Base-by-base conservation (phyloP, 2,113 vertebrate genomes). In the Cygnus buccinator region DNA sequence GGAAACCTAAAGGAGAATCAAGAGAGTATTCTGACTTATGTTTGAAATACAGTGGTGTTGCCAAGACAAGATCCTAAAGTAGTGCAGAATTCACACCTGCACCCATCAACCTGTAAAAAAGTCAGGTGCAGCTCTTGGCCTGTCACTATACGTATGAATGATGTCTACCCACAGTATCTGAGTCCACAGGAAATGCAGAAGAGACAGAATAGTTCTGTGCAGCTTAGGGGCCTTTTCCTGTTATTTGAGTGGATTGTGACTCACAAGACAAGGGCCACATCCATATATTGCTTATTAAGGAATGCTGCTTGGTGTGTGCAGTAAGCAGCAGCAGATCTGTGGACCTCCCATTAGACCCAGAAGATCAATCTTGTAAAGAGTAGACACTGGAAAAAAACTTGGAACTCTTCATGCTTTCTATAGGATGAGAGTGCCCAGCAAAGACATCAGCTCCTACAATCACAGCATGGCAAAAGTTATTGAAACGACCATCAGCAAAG, bases 1-100 rank as follows among this genome's bases (percentile, higher is more conserved):
- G 99, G 97, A 98, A 99, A 75, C 99, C 99, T 99, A 65, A 37
- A 84, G 62, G 35, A 66, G 46, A 87, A 29, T 25, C 37, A 63
- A 15, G 29, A 96, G 25, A 70, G 17, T 7, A 73, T 50, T 22
- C 41, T 84, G 48, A 37, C 87, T 39, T 92, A 22, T 41, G 23
- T 55, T 62, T 89, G 70, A 63, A 81, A 63, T 28, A 21, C 71
- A 52, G 54, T 58, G 20, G 35, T 6, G 12, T 35, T 72, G 41
- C 44, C 44, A 87, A 86, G 50, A 44, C 21, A 75, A 54, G 18
- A 76, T 79, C 66, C 65, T 67, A 4, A 74, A 75, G 26, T 23
- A 1, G 0, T 11, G n/a, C 22, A 67, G 74, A 68, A 78, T n/a
- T 43, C 57, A 78, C 29, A 54, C 29, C 15, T 16, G 13, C 23